A percentile compares a stretch with the other conserved stretches of the same genome.
Conservation (phyloP, 2,888 invertebrate species). For the Sisyra terminalis region DNA sequence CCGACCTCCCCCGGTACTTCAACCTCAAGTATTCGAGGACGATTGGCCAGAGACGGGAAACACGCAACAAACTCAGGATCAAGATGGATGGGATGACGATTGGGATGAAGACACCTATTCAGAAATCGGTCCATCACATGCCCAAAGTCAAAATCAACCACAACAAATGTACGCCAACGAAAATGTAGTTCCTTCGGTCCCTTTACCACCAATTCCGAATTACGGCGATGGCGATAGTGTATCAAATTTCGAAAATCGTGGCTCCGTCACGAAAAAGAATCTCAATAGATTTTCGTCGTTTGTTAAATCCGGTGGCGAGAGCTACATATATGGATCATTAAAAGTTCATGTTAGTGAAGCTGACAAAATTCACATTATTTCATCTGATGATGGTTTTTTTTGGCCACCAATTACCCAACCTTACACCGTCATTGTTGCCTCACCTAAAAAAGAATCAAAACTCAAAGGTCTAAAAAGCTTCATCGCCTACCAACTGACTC, state of each 20-base stretch:
- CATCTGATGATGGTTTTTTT: conserved; percentile 49
- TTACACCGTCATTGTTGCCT: conserved; percentile 76
- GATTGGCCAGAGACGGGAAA: conserved; percentile 14
- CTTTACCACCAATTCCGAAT: conserved; percentile 13
- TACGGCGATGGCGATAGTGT: conserved; percentile 21
- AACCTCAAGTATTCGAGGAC: conserved; percentile 17
- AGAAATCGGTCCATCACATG: conserved; percentile 46
- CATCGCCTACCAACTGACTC: conserved; percentile 91
- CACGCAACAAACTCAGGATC: conserved; percentile 13
- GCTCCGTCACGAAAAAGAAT: conserved; percentile 53
- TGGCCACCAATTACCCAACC: conserved; percentile 63
- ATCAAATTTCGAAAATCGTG: conserved; percentile 35
- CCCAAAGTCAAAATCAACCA: conserved; percentile 12
- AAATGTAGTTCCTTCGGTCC: conserved; percentile 14
- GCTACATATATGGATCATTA: conserved; percentile 66
- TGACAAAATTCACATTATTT: conserved; percentile 56
- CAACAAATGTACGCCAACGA: conserved; percentile 20
- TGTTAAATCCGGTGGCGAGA: conserved; percentile 80
- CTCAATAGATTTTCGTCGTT: conserved; percentile 73
- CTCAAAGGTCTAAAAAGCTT: conserved; percentile 94
- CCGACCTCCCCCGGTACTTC: conserved; percentile 28
- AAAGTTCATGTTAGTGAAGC: conserved; percentile 50
- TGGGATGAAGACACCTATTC: conserved; percentile 67
- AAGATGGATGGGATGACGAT: conserved; percentile 36
- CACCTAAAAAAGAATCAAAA: conserved; percentile 95